Percentiles rank a stretch among this genome's conserved stretches.
These are phyloP conservation scores for Saimiri boliviensis DNA, from an alignment of 2,113 vertebrate species.

Conservation along the genomic window DNA sequence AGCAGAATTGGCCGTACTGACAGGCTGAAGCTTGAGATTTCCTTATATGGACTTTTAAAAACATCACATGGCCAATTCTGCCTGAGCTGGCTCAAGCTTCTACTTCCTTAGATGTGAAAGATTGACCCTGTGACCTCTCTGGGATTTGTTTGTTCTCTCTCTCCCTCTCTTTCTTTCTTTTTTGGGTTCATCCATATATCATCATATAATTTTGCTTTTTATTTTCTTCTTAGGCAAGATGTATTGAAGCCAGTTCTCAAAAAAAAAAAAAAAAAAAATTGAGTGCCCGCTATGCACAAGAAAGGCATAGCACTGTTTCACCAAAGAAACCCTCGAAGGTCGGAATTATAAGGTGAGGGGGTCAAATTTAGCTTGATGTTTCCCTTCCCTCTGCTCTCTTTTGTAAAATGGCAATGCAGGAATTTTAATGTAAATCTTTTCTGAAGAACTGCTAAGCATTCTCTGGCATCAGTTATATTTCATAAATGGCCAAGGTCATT, in stretches of 20 bases:
- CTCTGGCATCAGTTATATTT: neutral
- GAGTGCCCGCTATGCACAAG: neutral
- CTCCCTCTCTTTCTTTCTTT: neutral
- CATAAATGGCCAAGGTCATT: neutral
- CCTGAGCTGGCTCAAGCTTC: neutral
- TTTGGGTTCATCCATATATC: neutral
- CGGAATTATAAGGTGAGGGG: neutral
- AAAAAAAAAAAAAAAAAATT: too few relatives aligned
- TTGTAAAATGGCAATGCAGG: neutral
- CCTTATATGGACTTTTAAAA: slow-evolving; percentile 37
- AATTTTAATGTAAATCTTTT: slow-evolving; percentile 42
- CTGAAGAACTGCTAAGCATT: slow-evolving; percentile 20
- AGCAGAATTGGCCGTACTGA: slow-evolving; percentile 33
- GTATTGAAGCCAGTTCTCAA: neutral
- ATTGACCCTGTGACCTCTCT: neutral
- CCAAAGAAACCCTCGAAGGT: neutral
- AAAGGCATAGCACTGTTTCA: neutral
- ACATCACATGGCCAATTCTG: slow-evolving; percentile 10
- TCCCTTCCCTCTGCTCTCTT: neutral
- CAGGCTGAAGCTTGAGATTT: slow-evolving; percentile 32
- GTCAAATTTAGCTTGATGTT: neutral
- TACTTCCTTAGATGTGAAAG: neutral
- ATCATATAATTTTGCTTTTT: slow-evolving; percentile 13
- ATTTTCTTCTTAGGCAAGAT: slow-evolving; percentile 32
- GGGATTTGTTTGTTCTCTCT: neutral